Evolutionary conservation across 2,888 invertebrate genomes (phyloP), one percentile per base, ranked within the genome.

Genomic region (Heliconius aoede): DNA sequence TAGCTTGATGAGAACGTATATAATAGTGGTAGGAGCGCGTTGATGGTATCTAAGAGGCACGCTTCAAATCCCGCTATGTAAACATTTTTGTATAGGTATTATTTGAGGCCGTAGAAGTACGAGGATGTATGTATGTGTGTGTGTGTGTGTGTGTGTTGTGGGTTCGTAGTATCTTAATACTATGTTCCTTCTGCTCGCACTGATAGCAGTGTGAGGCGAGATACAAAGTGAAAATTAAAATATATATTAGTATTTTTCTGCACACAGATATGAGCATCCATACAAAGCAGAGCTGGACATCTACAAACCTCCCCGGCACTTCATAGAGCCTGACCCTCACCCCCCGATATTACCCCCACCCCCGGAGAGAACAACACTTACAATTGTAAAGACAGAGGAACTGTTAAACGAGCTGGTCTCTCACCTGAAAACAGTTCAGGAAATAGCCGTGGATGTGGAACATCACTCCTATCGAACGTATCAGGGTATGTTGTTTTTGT

Each of bases 401-500:
- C 95, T 96, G 74, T 86, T 99, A 3, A 90, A 96, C 67, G 89
- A 93, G 4, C 91, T 99, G 64, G 85, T 97, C 4, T 88, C 95
- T 1, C 96, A 97, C 79, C 91, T 99, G 78, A 92, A 94, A 62
- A 90, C 90, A 1, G 95, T 96, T n/a, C 90, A 92, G 3, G 97
- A 97, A 87, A 95, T 99, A 73, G 98, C 98, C 0, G 96, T 99
- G 0, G 99, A 99, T 94, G 94, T 99, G 72, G 98, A 98, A 95
- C 98, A 99, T 90, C 99, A 99, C 89, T 97, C 97, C 0, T 99
- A 98, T 86, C 95, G 99, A 77, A 96, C 97, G 0, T 99, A 97
- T 88, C 97, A 97, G 94, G 99, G 99, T 90, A 79, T 28, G 69
- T 65, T n/a, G 11, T n/a, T 21, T n/a, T 71, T 65, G 46, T 46